Evolutionary conservation across 2,113 vertebrate genomes (phyloP).

Genomic region (Saiga tatarica): DNA sequence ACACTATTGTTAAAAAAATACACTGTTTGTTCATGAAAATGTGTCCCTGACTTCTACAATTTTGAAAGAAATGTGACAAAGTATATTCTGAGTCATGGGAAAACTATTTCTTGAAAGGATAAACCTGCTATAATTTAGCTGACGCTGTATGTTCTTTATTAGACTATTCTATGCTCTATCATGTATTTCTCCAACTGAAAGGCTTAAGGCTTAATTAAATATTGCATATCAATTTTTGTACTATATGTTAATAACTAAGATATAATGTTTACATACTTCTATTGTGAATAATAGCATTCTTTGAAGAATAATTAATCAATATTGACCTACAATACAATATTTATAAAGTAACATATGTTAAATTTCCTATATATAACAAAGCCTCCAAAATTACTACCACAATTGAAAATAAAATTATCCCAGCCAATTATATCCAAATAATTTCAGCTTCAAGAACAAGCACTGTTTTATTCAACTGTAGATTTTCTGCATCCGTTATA

Average conservation of each 20-base stretch:
- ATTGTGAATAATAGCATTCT: neutral
- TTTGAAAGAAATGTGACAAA: neutral
- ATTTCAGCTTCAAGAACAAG: neutral
- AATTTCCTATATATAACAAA: neutral
- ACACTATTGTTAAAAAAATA: neutral
- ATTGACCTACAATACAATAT: neutral
- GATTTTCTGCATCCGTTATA: neutral
- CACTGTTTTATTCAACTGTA: neutral
- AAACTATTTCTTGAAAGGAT: neutral
- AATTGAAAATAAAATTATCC: neutral
- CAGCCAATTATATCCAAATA: neutral
- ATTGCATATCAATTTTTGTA: neutral
- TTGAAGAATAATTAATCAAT: neutral
- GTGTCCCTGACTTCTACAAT: fast-evolving
- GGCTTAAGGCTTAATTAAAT: neutral
- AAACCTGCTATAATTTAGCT: neutral
- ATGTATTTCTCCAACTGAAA: neutral
- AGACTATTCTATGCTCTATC: neutral
- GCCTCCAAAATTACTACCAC: neutral
- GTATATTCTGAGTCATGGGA: neutral
- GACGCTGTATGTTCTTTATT: neutral
- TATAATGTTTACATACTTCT: neutral
- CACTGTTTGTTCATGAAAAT: neutral
- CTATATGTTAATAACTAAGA: neutral
- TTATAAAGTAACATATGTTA: neutral